A percentile compares a stretch with the other conserved stretches of the same genome.
These are phyloP conservation scores for Crypturellus tataupa DNA, from an alignment of 2,797 vertebrate species.

Conservation along the genomic window DNA sequence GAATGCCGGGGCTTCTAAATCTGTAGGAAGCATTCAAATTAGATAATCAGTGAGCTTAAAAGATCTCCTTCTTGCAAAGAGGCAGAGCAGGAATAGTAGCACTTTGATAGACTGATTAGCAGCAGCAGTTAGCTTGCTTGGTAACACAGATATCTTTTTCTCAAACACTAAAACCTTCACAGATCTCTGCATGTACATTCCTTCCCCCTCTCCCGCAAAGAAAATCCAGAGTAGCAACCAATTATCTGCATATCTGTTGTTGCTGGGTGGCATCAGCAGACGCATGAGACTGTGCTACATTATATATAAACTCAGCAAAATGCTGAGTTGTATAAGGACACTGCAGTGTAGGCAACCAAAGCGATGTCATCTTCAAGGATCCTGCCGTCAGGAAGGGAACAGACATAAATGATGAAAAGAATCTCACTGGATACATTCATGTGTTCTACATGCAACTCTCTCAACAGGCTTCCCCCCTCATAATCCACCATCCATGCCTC, in stretches of 20 bases:
- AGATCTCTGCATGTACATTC: not conserved
- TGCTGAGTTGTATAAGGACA: not conserved
- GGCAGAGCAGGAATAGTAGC: not conserved
- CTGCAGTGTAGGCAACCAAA: constrained; percentile 33
- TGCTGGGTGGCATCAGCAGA: not conserved
- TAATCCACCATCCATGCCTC: not conserved
- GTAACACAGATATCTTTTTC: not conserved
- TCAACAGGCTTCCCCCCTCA: not conserved
- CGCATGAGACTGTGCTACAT: not conserved
- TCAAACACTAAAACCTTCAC: not conserved
- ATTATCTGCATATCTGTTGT: fast-evolving
- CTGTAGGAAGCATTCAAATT: not conserved
- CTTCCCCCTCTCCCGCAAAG: no score
- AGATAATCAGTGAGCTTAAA: not conserved
- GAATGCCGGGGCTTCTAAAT: not conserved
- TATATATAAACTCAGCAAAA: not conserved
- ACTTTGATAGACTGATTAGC: not conserved
- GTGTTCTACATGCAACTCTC: not conserved
- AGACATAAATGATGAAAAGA: not conserved
- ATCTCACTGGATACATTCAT: not conserved
- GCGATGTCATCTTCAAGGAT: not conserved
- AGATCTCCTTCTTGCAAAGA: not conserved
- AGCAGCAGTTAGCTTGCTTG: not conserved
- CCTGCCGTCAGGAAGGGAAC: constrained; percentile 6
- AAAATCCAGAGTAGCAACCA: not conserved